Evolutionary conservation across 2,888 invertebrate genomes (phyloP).

Genomic region (Bombylius discolor): DNA sequence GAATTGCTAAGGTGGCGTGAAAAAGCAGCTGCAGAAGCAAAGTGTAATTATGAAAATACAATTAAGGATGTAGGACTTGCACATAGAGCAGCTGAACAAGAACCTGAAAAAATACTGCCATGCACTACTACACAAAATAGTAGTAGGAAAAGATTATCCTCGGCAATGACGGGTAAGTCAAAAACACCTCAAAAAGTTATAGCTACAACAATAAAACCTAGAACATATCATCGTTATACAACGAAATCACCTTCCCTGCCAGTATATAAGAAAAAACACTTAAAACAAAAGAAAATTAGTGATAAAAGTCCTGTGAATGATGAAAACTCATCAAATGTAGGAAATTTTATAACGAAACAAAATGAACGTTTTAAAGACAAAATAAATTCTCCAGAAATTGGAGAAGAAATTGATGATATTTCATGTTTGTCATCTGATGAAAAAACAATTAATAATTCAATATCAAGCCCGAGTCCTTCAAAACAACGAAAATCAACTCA

Average conservation of each 20-base stretch:
- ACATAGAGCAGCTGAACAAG: slow-evolving; percentile 8
- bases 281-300: no score
- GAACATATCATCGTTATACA: background rate
- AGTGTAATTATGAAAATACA: slow-evolving; percentile 1
- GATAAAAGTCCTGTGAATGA: background rate
- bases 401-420: background rate
- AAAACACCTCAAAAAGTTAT: background rate
- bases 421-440: background rate
- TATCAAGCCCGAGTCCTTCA: no score
- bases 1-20: slow-evolving; percentile 36
- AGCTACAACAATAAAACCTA: background rate
- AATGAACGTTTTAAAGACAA: background rate
- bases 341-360: background rate
- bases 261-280: no score
- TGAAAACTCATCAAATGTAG: background rate
- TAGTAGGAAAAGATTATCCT: background rate
- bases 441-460: background rate
- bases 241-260: background rate
- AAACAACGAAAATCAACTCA: no score
- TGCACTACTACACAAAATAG: no score
- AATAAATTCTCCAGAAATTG: background rate
- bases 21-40: slow-evolving; percentile 9
- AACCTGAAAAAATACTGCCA: background rate
- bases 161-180: background rate
- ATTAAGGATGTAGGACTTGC: slow-evolving; percentile 4